phyloP scores from a whole-genome alignment of 2,888 invertebrate species.

The Trachelus iudaicus region DNA sequence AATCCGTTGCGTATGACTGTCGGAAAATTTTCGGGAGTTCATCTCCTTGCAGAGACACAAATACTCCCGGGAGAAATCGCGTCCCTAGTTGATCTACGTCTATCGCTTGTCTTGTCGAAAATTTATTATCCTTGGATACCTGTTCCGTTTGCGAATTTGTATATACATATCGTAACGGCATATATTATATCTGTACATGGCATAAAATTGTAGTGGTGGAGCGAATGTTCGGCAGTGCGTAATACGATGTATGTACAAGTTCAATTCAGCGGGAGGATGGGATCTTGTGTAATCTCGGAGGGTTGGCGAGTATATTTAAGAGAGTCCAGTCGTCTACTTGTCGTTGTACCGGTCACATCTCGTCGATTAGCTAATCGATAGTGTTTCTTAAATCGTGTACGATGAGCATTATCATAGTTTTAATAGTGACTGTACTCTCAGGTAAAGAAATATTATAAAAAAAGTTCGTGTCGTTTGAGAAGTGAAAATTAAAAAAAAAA shows the following conservation, averaged over 20 bases:
- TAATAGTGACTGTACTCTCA: background rate
- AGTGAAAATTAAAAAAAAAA: too few species aligned
- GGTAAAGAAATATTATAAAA: background rate
- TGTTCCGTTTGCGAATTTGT: background rate
- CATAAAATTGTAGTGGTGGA: background rate
- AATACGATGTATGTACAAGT: slow-evolving; percentile 28
- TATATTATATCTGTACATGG: background rate
- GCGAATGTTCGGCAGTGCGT: background rate
- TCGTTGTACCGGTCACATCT: slow-evolving; percentile 36
- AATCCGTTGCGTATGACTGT: background rate
- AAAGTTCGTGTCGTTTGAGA: too few species aligned
- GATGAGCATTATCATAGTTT: background rate
- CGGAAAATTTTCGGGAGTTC: background rate
- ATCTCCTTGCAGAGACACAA: too few species aligned
- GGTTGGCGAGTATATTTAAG: slow-evolving; percentile 40
- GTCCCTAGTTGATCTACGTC: background rate
- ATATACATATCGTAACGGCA: background rate
- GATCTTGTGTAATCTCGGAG: slow-evolving; percentile 44
- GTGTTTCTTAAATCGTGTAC: background rate
- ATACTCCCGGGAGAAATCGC: background rate
- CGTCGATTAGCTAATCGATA: slow-evolving; percentile 21
- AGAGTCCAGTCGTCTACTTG: slow-evolving; percentile 37
- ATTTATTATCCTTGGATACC: background rate
- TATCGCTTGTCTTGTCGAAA: background rate
- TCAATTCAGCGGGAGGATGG: slow-evolving; percentile 38